Evolutionary conservation across 2,888 invertebrate species (phyloP).

Genomic region (Cantharis flavilabris): DNA sequence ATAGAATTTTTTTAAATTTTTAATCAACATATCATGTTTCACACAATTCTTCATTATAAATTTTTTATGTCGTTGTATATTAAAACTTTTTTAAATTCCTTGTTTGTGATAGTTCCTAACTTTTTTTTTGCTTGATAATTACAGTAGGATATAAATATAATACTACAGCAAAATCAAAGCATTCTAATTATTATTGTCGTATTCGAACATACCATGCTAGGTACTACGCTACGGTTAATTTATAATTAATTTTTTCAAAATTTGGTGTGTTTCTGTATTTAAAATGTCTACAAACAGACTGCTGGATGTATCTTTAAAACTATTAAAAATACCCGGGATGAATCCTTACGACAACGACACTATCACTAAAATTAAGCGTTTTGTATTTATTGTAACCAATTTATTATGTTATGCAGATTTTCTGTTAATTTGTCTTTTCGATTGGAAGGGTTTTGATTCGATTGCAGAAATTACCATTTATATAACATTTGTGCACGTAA

Average conservation of each 20-base stretch:
- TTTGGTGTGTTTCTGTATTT: not conserved
- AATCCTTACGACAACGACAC: not conserved
- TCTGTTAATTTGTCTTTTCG: not conserved
- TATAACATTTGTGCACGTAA: not conserved
- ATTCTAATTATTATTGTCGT: not conserved
- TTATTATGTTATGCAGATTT: not conserved
- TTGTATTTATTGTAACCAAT: not conserved
- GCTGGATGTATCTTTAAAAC: not conserved
- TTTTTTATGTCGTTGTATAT: not conserved
- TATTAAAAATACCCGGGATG: not conserved
- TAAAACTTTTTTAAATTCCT: not conserved
- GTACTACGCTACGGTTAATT: not conserved
- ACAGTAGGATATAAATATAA: not conserved
- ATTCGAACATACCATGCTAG: too few species aligned
- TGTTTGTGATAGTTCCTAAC: not conserved
- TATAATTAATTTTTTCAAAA: not conserved
- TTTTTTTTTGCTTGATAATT: not conserved
- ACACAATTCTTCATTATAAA: not conserved
- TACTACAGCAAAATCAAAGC: not conserved
- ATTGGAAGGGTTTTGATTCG: not conserved
- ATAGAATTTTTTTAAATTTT: too few species aligned
- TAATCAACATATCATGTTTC: too few species aligned
- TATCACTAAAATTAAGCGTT: not conserved
- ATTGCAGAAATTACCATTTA: not conserved
- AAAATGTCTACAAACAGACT: not conserved